Evolutionary conservation across 1,140 invertebrate species (phyloP).

Genomic region (Oedothorax gibbosus): DNA sequence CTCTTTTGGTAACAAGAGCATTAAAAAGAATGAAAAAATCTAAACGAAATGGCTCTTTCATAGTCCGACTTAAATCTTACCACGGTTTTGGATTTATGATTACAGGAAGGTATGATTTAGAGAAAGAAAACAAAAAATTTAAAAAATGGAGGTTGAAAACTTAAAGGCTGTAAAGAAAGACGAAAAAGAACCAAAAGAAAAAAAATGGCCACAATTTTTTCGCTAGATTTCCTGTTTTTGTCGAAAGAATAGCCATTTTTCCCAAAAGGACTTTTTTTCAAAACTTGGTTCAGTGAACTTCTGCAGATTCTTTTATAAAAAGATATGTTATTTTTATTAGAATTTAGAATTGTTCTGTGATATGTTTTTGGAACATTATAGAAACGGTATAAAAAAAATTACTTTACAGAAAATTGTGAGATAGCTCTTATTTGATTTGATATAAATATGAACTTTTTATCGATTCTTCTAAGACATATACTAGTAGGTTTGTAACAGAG

Average conservation of each 20-base stretch:
- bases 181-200: neutral
- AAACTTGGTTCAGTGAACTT: neutral
- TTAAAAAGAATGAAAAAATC: neutral
- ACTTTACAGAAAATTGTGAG: too few relatives aligned
- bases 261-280: neutral
- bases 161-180: neutral
- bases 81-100: constrained; percentile 21
- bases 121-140: neutral
- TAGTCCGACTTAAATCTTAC: neutral
- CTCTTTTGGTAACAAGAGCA: constrained; percentile 3
- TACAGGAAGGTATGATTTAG: constrained; percentile 21
- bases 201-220: neutral
- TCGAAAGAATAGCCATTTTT: neutral
- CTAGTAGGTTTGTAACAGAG: too few relatives aligned
- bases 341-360: too few relatives aligned
- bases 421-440: too few relatives aligned
- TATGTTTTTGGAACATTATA: too few relatives aligned
- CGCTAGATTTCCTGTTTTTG: constrained; percentile 9
- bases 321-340: too few relatives aligned
- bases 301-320: too few relatives aligned
- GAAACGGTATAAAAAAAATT: too few relatives aligned
- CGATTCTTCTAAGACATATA: too few relatives aligned
- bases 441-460: too few relatives aligned
- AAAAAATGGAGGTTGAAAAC: neutral
- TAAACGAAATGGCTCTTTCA: neutral